Base-by-base conservation (phyloP, 30 jellyfish, hydroid and myxozoan genomes). In the Aurelia aurita complex sp. Pacific region DNA sequence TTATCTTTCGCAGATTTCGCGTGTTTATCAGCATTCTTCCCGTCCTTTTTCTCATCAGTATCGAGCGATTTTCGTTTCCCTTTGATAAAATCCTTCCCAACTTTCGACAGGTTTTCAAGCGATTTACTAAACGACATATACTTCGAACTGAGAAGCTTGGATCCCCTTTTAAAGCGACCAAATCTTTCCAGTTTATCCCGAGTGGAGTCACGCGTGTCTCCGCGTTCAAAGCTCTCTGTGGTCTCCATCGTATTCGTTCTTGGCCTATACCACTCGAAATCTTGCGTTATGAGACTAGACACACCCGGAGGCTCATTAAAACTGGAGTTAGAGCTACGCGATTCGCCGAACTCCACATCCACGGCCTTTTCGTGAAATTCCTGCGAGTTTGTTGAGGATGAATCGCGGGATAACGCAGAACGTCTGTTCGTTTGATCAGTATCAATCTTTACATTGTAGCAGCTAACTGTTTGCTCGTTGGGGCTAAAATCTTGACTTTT, bases 101-200 rank as follows among this genome's bases (percentile, higher is more conserved):
- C 76, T 19, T 83, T 83, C 36, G 92, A 83, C 64, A 83, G 35
- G 36, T 83, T 83, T 55, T 83, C 92, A 55, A 83, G 59, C 1
- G 86, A 71, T 55, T 83, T 83, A 38, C 92, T 83, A 42, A 83
- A 83, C 64, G 92, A 83, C 38, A 61, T 60, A 50, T 83, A 83
- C 36, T 83, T 83, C 42, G 92, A 83, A 18, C 73, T 61, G 50
- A 83, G 80, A 2, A 83, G 64, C 54, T 83, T 83, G 10, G 92
- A 83, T 65, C 92, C 92, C 17, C 92, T 85, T 62, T 83, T 83
- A 38, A 73, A 83, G 57, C 80, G 73, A 1, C 92, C 86, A 18
- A 83, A 74, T 71, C 92, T 73, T 79, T 83, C 92, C 36, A 54
- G 79, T 70, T 82, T 81, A 12, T 64, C 79, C 90, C 74, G 82